These are phyloP conservation scores for Acrocyrtus sp. DNA, from an alignment of 2,888 invertebrate genomes.

Conservation along the genomic window DNA sequence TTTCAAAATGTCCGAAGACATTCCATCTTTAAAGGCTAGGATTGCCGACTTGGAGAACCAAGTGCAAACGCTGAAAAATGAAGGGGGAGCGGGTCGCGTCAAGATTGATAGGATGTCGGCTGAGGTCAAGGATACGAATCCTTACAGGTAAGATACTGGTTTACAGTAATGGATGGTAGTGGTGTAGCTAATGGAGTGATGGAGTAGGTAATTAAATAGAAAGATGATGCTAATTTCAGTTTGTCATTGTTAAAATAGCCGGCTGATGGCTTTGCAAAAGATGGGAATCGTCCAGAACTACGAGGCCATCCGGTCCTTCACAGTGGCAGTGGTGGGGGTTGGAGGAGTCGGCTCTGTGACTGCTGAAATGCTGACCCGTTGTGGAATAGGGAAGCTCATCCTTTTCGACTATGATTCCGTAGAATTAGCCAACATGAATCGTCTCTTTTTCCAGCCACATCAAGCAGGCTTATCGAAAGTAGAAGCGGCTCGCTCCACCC, in stretches of 20 bases:
- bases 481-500: conserved; percentile 82
- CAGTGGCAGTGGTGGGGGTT: conserved; percentile 95
- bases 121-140: conserved; percentile 98
- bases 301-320: conserved; percentile 87
- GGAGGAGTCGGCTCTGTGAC: conserved; percentile 99
- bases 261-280: conserved; percentile 97
- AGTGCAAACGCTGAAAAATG: conserved; percentile 73
- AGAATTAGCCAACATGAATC: conserved; percentile 99
- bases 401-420: conserved; percentile 99
- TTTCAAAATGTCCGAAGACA: not conserved
- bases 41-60: conserved; percentile 73
- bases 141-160: conserved; percentile 96
- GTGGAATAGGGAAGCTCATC: conserved; percentile 96
- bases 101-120: conserved; percentile 92
- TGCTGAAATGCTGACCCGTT: conserved; percentile 98
- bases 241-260: too few relatives aligned
- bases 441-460: conserved; percentile 97
- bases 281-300: conserved; percentile 99
- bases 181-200: too few relatives aligned
- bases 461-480: conserved; percentile 97
- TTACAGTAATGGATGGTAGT: not conserved
- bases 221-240: conserved; percentile 3
- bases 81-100: conserved; percentile 69
- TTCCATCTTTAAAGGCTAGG: conserved; percentile 2
- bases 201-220: too few relatives aligned